A percentile compares a stretch with the other conserved stretches of the same genome.
These are phyloP conservation scores for Hylaeus volcanicus DNA, from an alignment of 1,140 invertebrate genomes.

Conservation along the genomic window DNA sequence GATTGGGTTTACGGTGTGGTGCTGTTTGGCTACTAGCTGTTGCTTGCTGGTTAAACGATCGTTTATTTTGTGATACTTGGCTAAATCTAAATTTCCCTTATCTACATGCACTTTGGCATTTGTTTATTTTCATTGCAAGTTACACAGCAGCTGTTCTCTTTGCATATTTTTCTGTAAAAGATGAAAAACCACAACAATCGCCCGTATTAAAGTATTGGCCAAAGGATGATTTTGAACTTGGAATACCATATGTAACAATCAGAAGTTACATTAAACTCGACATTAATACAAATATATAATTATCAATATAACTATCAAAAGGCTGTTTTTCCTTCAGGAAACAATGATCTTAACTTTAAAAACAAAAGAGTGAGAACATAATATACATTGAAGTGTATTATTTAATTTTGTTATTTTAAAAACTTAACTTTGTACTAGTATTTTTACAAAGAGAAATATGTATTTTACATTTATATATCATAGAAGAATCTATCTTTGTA, in stretches of 20 bases:
- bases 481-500: neutral
- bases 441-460: conserved; percentile 29
- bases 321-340: conserved; percentile 15
- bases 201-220: conserved; percentile 89
- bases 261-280: conserved; percentile 82
- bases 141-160: conserved; percentile 88
- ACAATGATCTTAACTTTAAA: neutral
- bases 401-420: conserved; percentile 13
- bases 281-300: conserved; percentile 80
- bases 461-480: conserved; percentile 8
- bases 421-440: conserved; percentile 21
- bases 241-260: conserved; percentile 87
- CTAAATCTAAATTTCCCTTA: conserved; percentile 88
- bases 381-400: neutral
- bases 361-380: neutral
- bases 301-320: neutral
- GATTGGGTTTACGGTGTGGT: conserved; percentile 85
- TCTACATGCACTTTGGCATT: conserved; percentile 90
- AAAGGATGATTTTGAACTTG: conserved; percentile 86
- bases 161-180: conserved; percentile 88
- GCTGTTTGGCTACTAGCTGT: conserved; percentile 86
- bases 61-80: conserved; percentile 89
- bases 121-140: conserved; percentile 89
- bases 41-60: conserved; percentile 88
- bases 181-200: conserved; percentile 85